Evolutionary conservation across 2,113 vertebrate genomes (phyloP), one percentile per base, ranked within the genome.

Genomic region (Dromaius novaehollandiae): DNA sequence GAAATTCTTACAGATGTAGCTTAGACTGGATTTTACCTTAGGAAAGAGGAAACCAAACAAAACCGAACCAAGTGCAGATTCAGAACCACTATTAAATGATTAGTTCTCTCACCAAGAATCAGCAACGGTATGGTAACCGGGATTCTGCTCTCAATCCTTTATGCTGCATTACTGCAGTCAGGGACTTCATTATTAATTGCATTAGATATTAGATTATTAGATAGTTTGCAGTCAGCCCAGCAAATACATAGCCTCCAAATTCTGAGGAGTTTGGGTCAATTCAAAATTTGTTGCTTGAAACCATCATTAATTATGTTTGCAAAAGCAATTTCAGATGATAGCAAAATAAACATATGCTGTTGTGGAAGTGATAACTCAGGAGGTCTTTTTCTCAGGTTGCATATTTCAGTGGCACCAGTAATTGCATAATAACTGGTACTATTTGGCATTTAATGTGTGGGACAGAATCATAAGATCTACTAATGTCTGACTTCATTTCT

Each of bases 401-500:
- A 10, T 87, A 56, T 53, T 73, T 61, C 22, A 60, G 66, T 55
- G 64, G 56, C 50, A 83, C 51, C 70, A 77, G 51, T 75, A 64
- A 75, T 51, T 75, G 42, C 38, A 53, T 26, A 75, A 5, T 64
- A 90, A 71, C 68, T 46, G 65, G n/a, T 46, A 13, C 12, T 50
- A 17, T 64, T 88, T 93, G 34, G 46, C 64, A 65, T 81, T 51
- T 71, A 68, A 51, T 68, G 16, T 77, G 25, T 46, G 53, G 30
- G 13, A 10, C 48, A 50, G 1, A 8, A 32, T 64, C 75, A 80
- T 78, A 58, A 46, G 28, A 87, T 25, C 7, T 53, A 51, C 36
- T 97, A 90, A 97, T 78, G 82, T 71, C 82, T 97, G 85, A 21
- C 26, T 42, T 89, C 84, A 95, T 98, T 77, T 94, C 77, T 97